Evolutionary conservation across 2,113 vertebrate genomes (phyloP).

Genomic region (Bungarus multicinctus): DNA sequence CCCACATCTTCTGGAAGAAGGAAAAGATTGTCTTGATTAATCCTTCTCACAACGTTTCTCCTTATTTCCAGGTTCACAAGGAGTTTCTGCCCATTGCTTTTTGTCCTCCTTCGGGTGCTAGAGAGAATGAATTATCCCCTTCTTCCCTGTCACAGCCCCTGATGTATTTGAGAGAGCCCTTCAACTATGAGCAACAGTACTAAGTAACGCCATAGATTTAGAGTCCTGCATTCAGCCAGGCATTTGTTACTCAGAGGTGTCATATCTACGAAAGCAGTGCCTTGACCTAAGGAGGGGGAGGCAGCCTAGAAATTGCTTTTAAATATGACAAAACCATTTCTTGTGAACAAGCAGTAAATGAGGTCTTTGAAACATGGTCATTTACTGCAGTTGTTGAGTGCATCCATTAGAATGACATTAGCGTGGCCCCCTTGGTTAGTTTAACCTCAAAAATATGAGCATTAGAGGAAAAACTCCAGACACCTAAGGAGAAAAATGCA

Average conservation of each 20-base stretch:
- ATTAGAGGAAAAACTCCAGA: neutral
- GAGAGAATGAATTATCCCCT: too few relatives aligned
- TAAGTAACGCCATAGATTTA: neutral
- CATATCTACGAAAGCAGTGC: neutral
- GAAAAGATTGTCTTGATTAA: too few relatives aligned
- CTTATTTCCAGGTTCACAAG: too few relatives aligned
- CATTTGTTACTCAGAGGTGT: constrained; percentile 22
- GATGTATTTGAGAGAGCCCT: too few relatives aligned
- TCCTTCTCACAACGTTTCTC: too few relatives aligned
- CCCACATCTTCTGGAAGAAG: too few relatives aligned
- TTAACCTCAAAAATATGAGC: neutral
- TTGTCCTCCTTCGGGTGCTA: too few relatives aligned
- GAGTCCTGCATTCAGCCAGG: too few relatives aligned
- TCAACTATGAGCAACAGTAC: too few relatives aligned
- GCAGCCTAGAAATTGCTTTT: constrained; percentile 35
- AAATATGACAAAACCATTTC: constrained; percentile 22
- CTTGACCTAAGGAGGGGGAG: neutral
- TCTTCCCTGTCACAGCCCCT: too few relatives aligned
- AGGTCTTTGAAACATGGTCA: neutral
- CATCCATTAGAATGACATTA: neutral
- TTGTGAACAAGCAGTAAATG: constrained; percentile 5
- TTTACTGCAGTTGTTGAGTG: constrained; percentile 15
- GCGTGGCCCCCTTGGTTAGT: neutral
- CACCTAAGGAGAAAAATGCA: neutral
- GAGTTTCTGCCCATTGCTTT: too few relatives aligned